Evolutionary conservation across 2,113 vertebrate genomes (phyloP).

Genomic region (Fulica atra): DNA sequence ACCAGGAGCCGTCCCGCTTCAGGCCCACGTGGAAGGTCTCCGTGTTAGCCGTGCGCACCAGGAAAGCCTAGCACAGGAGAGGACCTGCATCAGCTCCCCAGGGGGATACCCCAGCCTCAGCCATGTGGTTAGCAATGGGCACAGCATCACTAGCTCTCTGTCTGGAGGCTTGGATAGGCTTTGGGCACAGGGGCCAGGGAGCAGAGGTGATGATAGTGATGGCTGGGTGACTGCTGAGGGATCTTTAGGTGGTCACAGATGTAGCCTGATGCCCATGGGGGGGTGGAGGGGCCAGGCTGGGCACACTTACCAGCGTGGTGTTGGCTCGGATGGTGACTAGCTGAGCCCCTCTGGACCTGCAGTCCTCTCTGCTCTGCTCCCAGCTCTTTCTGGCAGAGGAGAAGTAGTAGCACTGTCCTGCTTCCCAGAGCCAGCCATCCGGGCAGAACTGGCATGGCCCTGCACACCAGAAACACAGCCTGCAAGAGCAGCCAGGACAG

Average conservation of each 20-base stretch:
- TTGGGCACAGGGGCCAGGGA: background rate
- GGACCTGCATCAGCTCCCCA: accelerated
- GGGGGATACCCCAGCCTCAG: background rate
- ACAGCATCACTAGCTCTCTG: background rate
- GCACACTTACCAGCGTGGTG: conserved; percentile 13
- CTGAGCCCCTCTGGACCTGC: conserved; percentile 14
- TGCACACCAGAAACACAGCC: background rate
- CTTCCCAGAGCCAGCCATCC: background rate
- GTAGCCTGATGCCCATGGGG: accelerated
- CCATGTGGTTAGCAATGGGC: accelerated
- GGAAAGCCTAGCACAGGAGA: conserved; percentile 4
- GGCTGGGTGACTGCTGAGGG: background rate
- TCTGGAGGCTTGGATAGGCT: background rate
- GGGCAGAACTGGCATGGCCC: conserved; percentile 35
- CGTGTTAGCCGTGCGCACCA: background rate
- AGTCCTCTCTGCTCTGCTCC: conserved; percentile 49
- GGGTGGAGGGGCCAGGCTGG: background rate
- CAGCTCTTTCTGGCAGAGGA: conserved; percentile 25
- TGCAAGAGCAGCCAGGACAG: background rate
- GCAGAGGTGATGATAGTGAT: background rate
- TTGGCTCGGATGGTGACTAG: conserved; percentile 2
- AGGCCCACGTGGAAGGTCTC: conserved; percentile 3
- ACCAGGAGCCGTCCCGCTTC: background rate
- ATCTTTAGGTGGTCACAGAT: background rate
- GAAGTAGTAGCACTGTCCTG: conserved; percentile 27